Conservation (phyloP, 2,113 vertebrate genomes). For the Phaethornis superciliosus region DNA sequence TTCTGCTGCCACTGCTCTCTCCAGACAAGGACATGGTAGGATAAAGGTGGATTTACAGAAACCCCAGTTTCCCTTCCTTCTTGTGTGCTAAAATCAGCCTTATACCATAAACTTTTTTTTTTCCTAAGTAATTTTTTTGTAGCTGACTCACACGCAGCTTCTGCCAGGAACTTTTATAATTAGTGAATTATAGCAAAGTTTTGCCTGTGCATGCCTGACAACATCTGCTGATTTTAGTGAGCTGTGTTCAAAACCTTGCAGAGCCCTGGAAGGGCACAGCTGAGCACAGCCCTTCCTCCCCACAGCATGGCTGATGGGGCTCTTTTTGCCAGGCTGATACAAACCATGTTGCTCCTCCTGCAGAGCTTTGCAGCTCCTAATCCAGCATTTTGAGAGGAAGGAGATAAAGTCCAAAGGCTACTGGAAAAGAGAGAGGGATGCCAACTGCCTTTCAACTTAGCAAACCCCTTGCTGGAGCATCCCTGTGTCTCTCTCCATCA, state of each 20-base stretch:
- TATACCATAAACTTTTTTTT: conserved; percentile 30
- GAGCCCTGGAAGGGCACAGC: not conserved
- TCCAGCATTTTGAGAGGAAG: not conserved
- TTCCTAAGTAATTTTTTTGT: conserved; percentile 56
- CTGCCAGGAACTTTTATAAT: conserved; percentile 79
- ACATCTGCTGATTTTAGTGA: conserved; percentile 66
- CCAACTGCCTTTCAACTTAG: not conserved
- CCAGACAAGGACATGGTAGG: not conserved
- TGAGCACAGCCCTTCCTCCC: not conserved
- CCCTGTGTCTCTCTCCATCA: not conserved
- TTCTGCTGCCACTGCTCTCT: not conserved
- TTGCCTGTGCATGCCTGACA: conserved; percentile 70
- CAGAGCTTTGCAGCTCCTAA: not conserved
- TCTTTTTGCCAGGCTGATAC: not conserved
- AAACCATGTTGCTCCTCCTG: not conserved
- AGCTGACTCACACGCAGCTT: conserved; percentile 70
- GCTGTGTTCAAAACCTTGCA: not conserved
- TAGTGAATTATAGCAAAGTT: conserved; percentile 71
- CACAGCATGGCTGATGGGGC: accelerated
- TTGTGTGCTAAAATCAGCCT: conserved; percentile 51
- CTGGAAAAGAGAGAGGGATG: not conserved
- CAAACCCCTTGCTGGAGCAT: not conserved
- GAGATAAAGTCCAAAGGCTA: not conserved
- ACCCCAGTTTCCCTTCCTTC: conserved; percentile 1
- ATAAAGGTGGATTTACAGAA: not conserved